Conservation (phyloP, 2,888 invertebrate genomes). For the Lasius fuliginosus region DNA sequence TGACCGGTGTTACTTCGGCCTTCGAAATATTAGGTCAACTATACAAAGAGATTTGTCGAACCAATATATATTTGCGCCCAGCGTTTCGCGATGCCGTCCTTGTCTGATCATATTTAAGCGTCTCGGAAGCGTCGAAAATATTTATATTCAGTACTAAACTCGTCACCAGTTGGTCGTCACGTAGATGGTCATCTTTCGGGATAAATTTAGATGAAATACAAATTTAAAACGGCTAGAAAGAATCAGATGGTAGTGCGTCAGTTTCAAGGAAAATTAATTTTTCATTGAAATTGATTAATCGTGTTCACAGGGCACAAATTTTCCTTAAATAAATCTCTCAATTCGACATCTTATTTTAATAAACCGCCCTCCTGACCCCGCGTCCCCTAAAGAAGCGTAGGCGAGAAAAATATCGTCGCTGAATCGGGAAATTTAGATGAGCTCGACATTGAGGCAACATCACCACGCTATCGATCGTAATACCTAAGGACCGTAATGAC, state of each 20-base stretch:
- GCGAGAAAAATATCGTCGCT: too few species aligned
- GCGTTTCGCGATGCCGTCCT: neutral
- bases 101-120: neutral
- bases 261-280: too few species aligned
- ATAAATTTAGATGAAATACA: conserved; percentile 6
- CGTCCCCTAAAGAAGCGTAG: too few species aligned
- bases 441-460: neutral
- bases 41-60: neutral
- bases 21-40: conserved; percentile 4
- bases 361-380: too few species aligned
- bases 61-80: too few species aligned
- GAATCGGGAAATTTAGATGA: conserved; percentile 1
- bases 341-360: too few species aligned
- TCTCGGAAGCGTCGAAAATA: neutral
- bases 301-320: too few species aligned
- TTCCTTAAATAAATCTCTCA: too few species aligned
- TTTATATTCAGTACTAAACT: neutral
- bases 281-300: too few species aligned
- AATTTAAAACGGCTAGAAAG: too few species aligned
- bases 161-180: neutral
- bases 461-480: neutral
- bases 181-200: neutral
- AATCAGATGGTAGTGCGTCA: too few species aligned
- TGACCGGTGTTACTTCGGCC: neutral
- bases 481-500: neutral